Base-by-base conservation (phyloP, 2,113 vertebrate genomes). In the Corynorhinus townsendii region DNA sequence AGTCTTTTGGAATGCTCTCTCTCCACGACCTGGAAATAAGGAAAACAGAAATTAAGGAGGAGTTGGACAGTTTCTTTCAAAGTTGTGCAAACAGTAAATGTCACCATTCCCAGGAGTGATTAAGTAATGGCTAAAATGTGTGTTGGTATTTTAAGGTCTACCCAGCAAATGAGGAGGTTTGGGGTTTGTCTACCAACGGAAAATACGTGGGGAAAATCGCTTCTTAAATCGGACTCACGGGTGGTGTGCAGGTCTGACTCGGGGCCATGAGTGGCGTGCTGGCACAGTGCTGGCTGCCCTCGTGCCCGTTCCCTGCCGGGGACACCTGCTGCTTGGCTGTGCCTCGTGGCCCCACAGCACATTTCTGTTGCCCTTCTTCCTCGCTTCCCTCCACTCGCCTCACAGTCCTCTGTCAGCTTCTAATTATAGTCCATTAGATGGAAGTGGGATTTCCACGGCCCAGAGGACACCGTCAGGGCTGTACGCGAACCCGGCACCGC, bases 281-380 rank as follows among this genome's bases (percentile, higher is more conserved):
- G 10, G 20, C 9, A 5, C 3, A 0, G 26, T 9, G n/a, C 52
- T 17, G 11, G 75, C 1, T 2, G 19, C 40, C 26, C 0, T 1
- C 9, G 49, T 15, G 49, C 14, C 4, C 52, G 45, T 30, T 66
- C 33, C 1, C 0, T 2, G 0, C 8, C 8, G 38, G 69, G 30
- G 2, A 5, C 38, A 0, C n/a, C 19, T 56, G 11, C 14, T 14
- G 0, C 28, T 24, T 49, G 10, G 11, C 43, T 19, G 20, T 22
- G 1, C 9, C 24, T 0, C 1, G 15, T 4, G 62, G 45, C 12
- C 7, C 1, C 26, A 35, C 43, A 28, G 49, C 8, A 45, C 52
- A 0, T 3, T 33, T 72, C 38, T 9, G 28, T 4, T 19, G 22
- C 40, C 35, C 7, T 17, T 17, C 15, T 26, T 47, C 26, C 24